phyloP scores from a whole-genome alignment of 35 echinoderm and acorn worm genomes.

The Anneissia japonica region DNA sequence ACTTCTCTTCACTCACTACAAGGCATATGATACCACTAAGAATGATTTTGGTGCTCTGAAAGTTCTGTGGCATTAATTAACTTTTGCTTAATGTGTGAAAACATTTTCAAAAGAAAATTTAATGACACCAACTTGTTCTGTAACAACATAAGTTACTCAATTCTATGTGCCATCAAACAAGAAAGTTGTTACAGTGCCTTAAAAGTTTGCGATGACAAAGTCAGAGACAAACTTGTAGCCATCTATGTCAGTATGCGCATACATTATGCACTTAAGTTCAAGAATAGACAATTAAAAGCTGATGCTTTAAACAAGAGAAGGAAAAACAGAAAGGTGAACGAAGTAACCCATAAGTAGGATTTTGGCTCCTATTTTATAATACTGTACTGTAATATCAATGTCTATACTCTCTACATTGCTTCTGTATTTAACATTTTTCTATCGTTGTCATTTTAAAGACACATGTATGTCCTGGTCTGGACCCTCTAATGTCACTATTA shows the following conservation, averaged over 20 bases:
- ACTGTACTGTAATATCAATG: no score
- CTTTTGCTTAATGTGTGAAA: neutral
- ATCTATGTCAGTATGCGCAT: conserved; percentile 48
- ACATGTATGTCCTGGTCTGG: no score
- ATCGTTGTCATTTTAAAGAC: no score
- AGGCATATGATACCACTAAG: neutral
- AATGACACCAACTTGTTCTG: neutral
- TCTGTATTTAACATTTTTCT: no score
- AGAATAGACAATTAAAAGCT: conserved; percentile 24
- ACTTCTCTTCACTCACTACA: no score
- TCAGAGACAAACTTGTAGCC: conserved; percentile 12
- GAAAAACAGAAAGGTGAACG: neutral
- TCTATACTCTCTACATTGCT: no score
- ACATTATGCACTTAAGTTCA: conserved; percentile 50
- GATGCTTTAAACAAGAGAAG: conserved; percentile 25
- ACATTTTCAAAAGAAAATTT: neutral
- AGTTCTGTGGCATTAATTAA: neutral
- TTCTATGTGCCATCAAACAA: neutral
- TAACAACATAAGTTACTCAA: neutral
- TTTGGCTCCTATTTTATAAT: no score
- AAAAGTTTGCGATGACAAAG: conserved; percentile 29
- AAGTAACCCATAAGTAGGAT: neutral
- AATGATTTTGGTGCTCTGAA: neutral
- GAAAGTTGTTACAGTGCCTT: conserved; percentile 23
- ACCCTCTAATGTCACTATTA: no score